These are phyloP conservation scores for Lasioglossum figueresi DNA, from an alignment of 2,888 invertebrate genomes.

Conservation along the genomic window DNA sequence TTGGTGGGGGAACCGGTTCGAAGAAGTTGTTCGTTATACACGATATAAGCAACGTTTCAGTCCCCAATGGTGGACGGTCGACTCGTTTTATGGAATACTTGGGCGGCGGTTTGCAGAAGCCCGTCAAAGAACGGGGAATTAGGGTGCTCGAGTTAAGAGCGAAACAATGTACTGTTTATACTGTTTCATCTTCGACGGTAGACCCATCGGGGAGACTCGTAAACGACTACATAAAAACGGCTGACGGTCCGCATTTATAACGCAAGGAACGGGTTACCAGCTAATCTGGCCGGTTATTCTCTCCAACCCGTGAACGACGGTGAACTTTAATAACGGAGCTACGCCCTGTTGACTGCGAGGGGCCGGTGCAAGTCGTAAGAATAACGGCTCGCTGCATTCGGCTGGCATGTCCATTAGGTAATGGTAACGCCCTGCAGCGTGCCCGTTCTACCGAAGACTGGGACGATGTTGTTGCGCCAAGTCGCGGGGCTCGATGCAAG, in stretches of 20 bases:
- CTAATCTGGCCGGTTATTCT: constrained; percentile 58
- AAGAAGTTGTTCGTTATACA: neutral
- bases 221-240: constrained; percentile 35
- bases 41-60: neutral
- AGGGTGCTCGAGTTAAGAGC: neutral
- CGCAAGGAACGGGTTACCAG: constrained; percentile 41
- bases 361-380: constrained; percentile 54
- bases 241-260: constrained; percentile 28
- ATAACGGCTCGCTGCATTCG: constrained; percentile 67
- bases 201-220: neutral
- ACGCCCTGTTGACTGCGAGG: constrained; percentile 49
- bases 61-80: neutral
- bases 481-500: constrained; percentile 9
- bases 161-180: constrained; percentile 21
- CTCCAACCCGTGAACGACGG: constrained; percentile 43
- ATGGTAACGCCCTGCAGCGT: constrained; percentile 56
- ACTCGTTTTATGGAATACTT: neutral
- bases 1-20: too few species aligned
- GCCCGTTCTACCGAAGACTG: constrained; percentile 24
- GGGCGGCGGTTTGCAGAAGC: neutral
- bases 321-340: constrained; percentile 64
- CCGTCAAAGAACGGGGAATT: neutral
- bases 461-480: constrained; percentile 27
- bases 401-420: constrained; percentile 64
- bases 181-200: constrained; percentile 36